Base-by-base conservation (phyloP, 2,113 vertebrate species). In the Penelope pileata region DNA sequence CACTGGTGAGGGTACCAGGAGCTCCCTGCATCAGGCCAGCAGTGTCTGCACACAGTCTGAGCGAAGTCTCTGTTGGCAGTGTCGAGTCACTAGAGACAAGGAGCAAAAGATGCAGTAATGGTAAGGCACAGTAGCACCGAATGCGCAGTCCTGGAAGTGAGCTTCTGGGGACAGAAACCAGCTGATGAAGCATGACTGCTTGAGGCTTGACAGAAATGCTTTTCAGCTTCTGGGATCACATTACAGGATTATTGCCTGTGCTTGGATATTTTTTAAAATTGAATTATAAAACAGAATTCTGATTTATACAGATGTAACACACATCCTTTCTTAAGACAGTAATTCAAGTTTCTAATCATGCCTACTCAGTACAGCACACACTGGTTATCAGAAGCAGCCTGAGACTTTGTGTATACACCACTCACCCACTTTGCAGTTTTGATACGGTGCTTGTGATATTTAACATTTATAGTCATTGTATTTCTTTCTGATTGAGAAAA, bases 401-500 rank as follows among this genome's bases (percentile, higher is more conserved):
- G 27, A 86, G 26, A 7, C 19, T 38, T 38, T 45, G 16, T 0
- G 1, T 29, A n/a, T 30, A 15, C 7, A 5, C 51, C n/a, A 58
- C 27, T 36, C 11, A 66, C 6, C 40, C 69, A 6, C 27, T 77
- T 60, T 34, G 22, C 16, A 45, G 21, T 63, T 84, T 66, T 63
- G 38, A 77, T 34, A 59, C 78, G 59, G 18, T 76, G 23, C 32
- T 58, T 68, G 34, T 29, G 40, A 48, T 75, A 69, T 83, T 67
- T 91, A 75, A 34, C 16, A 36, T 48, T 82, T 34, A 2, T 8
- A 48, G 72, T 43, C 3, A 29, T 53, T 89, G 9, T 56, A 1
- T 62, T 91, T 79, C 7, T 50, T 84, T 92, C 56, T 78, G 3
- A 59, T 66, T 91, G 34, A 84, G 70, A 73, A 79, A 83, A 30